A percentile compares a stretch with the other conserved stretches of the same genome.
phyloP scores from a whole-genome alignment of 2,888 invertebrate species.

The Erebia epiphron region DNA sequence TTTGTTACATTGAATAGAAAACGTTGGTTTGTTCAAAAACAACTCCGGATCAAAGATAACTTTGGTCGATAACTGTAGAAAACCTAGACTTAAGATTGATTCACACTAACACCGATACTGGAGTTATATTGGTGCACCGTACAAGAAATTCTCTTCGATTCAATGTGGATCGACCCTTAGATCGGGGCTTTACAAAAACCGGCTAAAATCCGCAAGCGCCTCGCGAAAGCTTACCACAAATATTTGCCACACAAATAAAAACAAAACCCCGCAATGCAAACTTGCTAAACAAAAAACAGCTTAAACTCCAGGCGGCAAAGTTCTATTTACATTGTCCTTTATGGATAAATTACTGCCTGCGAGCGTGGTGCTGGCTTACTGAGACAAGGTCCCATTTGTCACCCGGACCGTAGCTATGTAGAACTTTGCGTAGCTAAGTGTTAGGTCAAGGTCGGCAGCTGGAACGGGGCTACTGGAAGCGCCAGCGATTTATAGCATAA shows the following conservation, averaged over 20 bases:
- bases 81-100: too few species aligned
- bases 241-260: constrained; percentile 14
- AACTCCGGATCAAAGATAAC: too few species aligned
- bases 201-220: background rate
- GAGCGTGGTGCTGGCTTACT: constrained; percentile 13
- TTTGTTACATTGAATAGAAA: too few species aligned
- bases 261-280: constrained; percentile 11
- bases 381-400: constrained; percentile 40
- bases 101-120: too few species aligned
- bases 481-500: background rate
- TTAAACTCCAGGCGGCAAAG: constrained; percentile 3
- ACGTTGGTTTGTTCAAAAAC: too few species aligned
- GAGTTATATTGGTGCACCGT: too few species aligned
- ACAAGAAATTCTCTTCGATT: too few species aligned
- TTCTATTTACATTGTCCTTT: constrained; percentile 12
- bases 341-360: constrained; percentile 28
- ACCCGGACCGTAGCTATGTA: constrained; percentile 28
- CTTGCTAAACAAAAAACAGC: constrained; percentile 13
- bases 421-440: constrained; percentile 35
- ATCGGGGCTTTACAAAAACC: background rate
- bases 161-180: too few species aligned
- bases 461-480: constrained; percentile 32
- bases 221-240: constrained; percentile 1
- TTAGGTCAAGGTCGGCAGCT: constrained; percentile 45
- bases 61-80: too few species aligned